These are phyloP conservation scores for Alethe castanea DNA, from an alignment of 2,113 vertebrate genomes.

Conservation along the genomic window DNA sequence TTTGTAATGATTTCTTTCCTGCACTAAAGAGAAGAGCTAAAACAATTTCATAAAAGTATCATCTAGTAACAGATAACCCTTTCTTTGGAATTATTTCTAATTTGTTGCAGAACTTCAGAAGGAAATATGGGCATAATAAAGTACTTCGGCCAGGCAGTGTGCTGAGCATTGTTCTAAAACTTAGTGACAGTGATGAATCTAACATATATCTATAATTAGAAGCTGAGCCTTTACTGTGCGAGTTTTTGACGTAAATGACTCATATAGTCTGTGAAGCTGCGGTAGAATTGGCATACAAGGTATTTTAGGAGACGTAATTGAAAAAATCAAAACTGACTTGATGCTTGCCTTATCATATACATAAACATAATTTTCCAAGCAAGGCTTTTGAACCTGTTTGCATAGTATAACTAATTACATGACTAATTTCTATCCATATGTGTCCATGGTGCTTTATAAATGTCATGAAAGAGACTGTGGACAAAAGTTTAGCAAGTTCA, in stretches of 20 bases:
- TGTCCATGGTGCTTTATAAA: not conserved
- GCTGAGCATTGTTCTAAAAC: not conserved
- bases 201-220: not conserved
- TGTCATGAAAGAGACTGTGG: not conserved
- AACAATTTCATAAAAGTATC: slow-evolving; percentile 14
- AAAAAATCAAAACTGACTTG: not conserved
- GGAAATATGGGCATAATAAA: not conserved
- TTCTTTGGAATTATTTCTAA: not conserved
- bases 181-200: not conserved
- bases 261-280: not conserved
- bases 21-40: slow-evolving; percentile 31
- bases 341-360: not conserved
- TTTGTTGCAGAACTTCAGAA: slow-evolving; percentile 3
- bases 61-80: not conserved
- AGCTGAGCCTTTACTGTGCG: not conserved
- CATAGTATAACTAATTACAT: not conserved
- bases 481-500: not conserved
- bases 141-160: not conserved
- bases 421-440: not conserved
- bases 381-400: not conserved
- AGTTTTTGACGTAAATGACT: not conserved
- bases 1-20: slow-evolving; percentile 57
- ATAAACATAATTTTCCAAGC: not conserved
- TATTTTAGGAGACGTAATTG: not conserved
- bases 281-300: not conserved